Percentiles rank a stretch among this genome's conserved stretches.
Evolutionary conservation across 2,797 vertebrate species (phyloP).

Genomic region (Lagorchestes hirsutus): DNA sequence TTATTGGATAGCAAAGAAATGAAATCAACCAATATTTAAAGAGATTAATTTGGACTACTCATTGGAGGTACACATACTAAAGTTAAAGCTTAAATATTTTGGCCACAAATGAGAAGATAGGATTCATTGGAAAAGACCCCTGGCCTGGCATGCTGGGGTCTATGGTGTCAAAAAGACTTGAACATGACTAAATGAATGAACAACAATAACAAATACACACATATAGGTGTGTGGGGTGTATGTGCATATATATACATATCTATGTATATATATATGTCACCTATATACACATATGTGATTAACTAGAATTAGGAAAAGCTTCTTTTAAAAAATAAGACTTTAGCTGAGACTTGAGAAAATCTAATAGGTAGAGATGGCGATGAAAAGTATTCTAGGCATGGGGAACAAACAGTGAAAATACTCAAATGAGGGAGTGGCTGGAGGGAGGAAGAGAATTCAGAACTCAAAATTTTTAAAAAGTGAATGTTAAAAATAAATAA

Average conservation of each 20-base stretch:
- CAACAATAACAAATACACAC: neutral
- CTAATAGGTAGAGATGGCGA: neutral
- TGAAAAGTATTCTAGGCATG: neutral
- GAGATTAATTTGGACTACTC: neutral
- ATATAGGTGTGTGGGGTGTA: too few species aligned
- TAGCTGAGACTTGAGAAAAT: neutral
- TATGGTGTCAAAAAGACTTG: neutral
- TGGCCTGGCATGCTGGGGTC: neutral
- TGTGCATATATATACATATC: too few species aligned
- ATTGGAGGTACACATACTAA: neutral
- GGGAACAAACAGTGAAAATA: neutral
- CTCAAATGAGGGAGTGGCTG: neutral
- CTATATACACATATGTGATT: neutral
- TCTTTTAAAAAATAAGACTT: neutral
- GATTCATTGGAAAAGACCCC: neutral
- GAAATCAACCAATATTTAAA: neutral
- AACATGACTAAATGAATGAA: neutral
- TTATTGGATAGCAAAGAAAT: neutral
- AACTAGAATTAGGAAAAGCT: neutral
- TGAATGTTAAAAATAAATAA: neutral
- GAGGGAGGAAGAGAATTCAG: neutral
- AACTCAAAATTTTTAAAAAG: neutral
- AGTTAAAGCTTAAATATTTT: neutral
- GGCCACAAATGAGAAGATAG: neutral
- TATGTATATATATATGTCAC: too few species aligned